phyloP scores from a whole-genome alignment of 2,797 vertebrate genomes.

The Schizopygopsis pylzovi region DNA sequence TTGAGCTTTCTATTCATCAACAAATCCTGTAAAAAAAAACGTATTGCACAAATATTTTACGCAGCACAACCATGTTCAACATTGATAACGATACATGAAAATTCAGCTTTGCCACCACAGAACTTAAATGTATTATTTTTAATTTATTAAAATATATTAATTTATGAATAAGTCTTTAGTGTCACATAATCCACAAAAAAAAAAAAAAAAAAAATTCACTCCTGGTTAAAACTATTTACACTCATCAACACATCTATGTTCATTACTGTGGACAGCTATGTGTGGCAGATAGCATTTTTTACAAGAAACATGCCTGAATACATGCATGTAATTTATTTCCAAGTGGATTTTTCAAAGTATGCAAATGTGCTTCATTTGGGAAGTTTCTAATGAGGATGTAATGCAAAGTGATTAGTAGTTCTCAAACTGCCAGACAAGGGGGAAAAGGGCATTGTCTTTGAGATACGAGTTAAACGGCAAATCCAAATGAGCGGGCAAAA shows the following conservation, averaged over 20 bases:
- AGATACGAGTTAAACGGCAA: background rate
- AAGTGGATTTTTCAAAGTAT: constrained; percentile 8
- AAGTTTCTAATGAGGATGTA: constrained; percentile 14
- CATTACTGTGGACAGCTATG: background rate
- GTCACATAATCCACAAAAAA: background rate
- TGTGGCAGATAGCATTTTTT: background rate
- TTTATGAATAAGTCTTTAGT: background rate
- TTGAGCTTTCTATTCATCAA: background rate
- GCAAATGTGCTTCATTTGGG: background rate
- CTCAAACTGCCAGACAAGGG: background rate
- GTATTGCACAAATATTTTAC: background rate
- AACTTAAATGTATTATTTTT: background rate
- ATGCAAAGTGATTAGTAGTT: background rate
- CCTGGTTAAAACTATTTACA: background rate
- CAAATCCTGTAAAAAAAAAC: background rate
- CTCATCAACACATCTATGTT: background rate
- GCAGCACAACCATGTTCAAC: background rate
- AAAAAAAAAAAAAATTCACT: background rate
- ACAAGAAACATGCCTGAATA: background rate
- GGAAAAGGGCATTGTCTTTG: background rate
- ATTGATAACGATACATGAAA: background rate
- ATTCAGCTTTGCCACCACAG: background rate
- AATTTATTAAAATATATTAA: background rate
- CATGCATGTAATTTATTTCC: background rate
- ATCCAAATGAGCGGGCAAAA: background rate